phyloP scores from a whole-genome alignment of 1,140 invertebrate species.

The Hylaeus volcanicus region DNA sequence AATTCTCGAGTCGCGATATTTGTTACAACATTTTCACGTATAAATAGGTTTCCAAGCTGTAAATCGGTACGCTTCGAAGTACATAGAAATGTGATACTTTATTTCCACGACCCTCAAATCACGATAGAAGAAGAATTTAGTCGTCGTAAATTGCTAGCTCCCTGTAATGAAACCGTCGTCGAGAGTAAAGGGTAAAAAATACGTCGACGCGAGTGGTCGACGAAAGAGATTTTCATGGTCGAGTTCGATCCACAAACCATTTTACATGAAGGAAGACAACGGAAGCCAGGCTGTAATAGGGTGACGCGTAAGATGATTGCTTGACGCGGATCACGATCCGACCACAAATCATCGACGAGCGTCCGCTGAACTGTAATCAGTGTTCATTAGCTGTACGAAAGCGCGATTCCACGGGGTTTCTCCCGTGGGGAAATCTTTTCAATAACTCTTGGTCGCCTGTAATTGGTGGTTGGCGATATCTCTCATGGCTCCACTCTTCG shows the following conservation, averaged over 20 bases:
- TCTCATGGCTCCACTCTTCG: conserved; percentile 69
- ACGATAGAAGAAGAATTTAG: too few species aligned
- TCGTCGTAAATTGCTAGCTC: too few species aligned
- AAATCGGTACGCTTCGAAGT: too few species aligned
- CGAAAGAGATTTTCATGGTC: too few species aligned
- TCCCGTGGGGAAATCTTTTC: conserved; percentile 78
- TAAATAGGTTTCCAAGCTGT: too few species aligned
- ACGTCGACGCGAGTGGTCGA: too few species aligned
- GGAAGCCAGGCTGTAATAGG: not conserved
- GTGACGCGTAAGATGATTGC: conserved; percentile 10
- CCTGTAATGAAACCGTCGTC: too few species aligned
- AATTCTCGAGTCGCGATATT: not conserved
- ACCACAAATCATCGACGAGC: conserved; percentile 74
- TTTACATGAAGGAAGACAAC: not conserved
- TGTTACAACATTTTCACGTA: too few species aligned
- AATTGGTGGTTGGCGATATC: conserved; percentile 78
- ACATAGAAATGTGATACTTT: too few species aligned
- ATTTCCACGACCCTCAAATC: too few species aligned
- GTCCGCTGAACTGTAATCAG: conserved; percentile 76
- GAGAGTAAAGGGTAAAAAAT: too few species aligned
- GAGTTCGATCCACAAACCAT: too few species aligned
- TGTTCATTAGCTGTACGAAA: conserved; percentile 77
- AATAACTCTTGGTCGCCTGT: conserved; percentile 79
- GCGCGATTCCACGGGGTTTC: conserved; percentile 68
- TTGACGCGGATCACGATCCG: conserved; percentile 48